These are phyloP conservation scores for Chaitophorus viminalis DNA, from an alignment of 2,888 invertebrate genomes.

Conservation along the genomic window DNA sequence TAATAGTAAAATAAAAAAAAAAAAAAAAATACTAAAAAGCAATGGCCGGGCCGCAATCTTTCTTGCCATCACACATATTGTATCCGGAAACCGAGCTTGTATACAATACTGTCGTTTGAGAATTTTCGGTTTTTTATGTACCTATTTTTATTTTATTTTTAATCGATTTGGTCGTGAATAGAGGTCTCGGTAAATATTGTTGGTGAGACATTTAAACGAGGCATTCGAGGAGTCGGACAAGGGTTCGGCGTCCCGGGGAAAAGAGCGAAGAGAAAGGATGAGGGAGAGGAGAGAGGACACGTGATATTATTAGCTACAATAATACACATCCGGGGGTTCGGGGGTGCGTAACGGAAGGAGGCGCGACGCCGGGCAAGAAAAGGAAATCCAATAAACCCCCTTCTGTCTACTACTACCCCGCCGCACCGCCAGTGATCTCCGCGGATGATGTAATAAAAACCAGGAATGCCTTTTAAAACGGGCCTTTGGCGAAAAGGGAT, in stretches of 20 bases:
- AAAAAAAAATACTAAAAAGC: neutral
- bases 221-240: neutral
- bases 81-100: neutral
- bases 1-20: slow-evolving; percentile 25
- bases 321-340: slow-evolving; percentile 53
- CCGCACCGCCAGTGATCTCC: slow-evolving; percentile 21
- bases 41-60: neutral
- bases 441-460: slow-evolving; percentile 61
- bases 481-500: slow-evolving; percentile 58
- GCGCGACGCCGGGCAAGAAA: slow-evolving; percentile 23
- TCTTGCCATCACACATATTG: neutral
- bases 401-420: neutral
- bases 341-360: neutral
- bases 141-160: neutral
- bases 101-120: neutral
- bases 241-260: neutral
- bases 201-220: slow-evolving; percentile 51
- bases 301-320: slow-evolving; percentile 60
- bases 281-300: too few species aligned
- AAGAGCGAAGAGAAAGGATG: slow-evolving; percentile 10
- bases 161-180: slow-evolving; percentile 46
- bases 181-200: slow-evolving; percentile 52
- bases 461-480: slow-evolving; percentile 62
- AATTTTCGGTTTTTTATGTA: slow-evolving; percentile 20
- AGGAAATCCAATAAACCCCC: slow-evolving; percentile 60